Base-by-base conservation (phyloP, 2,113 vertebrate genomes). In the Numenius arquata region DNA sequence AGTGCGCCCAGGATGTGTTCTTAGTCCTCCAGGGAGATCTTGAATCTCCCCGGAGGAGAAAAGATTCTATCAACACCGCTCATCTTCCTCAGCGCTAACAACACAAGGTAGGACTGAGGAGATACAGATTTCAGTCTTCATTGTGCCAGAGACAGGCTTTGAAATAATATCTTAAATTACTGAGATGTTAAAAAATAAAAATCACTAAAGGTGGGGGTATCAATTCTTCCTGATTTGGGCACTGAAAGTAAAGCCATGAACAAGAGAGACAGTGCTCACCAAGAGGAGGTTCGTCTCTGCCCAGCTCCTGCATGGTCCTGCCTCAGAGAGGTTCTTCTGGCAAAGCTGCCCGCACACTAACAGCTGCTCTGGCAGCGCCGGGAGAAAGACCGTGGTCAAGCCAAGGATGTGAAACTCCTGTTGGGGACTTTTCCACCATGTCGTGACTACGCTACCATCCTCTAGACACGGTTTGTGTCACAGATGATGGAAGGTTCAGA, bases 361-460 rank as follows among this genome's bases (percentile, higher is more conserved):
- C 56, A 48, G 34, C 27, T 30, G 25, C 41, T 20, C 38, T 73
- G 61, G 70, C 55, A 86, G 85, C 5, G 5, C 66, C 1, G 6
- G 59, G 29, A 58, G 59, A 45, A 70, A 43, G 79, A 29, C 36
- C 61, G 32, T 12, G 47, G 52, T 11, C 79, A 75, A 71, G 43
- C 56, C 52, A 71, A 85, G 50, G 76, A 29, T 9, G 4, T 45
- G 74, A 65, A 89, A 18, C 15, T 90, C 45, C 48, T 56, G 40
- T 15, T 62, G 88, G 63, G 78, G 55, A 75, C 70, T 18, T 70
- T 85, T 88, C 58, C 59, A 41, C 66, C 0, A 0, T 43, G 47
- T 52, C 0, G 0, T 27, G 66, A 41, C 71, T 40, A 56, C 22
- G 8, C 34, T 36, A 9, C 62, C n/a, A 38, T 52, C 50, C 40